Conservation (phyloP, 2,888 invertebrate species). For the Lottia gigantea region DNA sequence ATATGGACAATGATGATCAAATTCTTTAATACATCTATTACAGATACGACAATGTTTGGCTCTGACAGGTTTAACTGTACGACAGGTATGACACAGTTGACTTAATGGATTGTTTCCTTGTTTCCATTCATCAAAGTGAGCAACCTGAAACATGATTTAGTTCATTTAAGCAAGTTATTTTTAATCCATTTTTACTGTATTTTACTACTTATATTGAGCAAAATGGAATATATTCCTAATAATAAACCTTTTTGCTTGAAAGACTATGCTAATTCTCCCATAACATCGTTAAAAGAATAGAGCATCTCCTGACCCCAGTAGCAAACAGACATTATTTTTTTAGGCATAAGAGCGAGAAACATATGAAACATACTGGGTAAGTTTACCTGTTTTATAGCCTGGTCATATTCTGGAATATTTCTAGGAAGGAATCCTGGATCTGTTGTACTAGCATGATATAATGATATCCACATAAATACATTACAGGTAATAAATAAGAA, state of each 20-base stretch:
- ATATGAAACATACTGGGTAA: no score
- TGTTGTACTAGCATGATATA: slow-evolving; percentile 87
- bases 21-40: slow-evolving; percentile 88
- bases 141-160: slow-evolving; percentile 81
- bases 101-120: slow-evolving; percentile 76
- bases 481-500: slow-evolving; percentile 93
- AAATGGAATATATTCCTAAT: no score
- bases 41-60: slow-evolving; percentile 94
- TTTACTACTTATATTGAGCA: no score
- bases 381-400: slow-evolving; percentile 78
- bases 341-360: no score
- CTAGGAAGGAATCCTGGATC: slow-evolving; percentile 91
- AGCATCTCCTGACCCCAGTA: no score
- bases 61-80: slow-evolving; percentile 85
- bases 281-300: no score
- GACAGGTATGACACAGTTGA: slow-evolving; percentile 89
- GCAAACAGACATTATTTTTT: no score
- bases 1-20: slow-evolving; percentile 95
- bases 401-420: slow-evolving; percentile 89
- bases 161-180: no score
- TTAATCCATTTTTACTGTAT: no score
- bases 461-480: slow-evolving; percentile 91
- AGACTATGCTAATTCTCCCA: no score
- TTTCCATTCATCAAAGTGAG: slow-evolving; percentile 92
- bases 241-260: no score